A percentile compares a stretch with the other conserved stretches of the same genome.
phyloP scores from a whole-genome alignment of 2,113 vertebrate genomes.

The Caloenas nicobarica region DNA sequence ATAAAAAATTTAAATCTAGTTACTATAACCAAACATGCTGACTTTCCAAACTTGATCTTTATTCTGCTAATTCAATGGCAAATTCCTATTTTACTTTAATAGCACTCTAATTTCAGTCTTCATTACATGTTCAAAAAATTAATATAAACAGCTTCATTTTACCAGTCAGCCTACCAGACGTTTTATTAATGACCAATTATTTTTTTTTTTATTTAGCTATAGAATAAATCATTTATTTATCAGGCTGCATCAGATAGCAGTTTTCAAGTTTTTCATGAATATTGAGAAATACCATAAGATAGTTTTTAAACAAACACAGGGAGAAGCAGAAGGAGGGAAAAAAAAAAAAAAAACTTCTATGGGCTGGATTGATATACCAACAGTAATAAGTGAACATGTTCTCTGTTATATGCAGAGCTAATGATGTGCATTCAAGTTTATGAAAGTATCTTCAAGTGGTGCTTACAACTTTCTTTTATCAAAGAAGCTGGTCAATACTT shows the following conservation, averaged over 20 bases:
- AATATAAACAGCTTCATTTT: neutral
- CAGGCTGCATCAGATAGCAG: neutral
- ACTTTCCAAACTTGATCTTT: neutral
- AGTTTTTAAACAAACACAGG: neutral
- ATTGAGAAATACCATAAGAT: neutral
- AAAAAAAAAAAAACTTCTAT: neutral
- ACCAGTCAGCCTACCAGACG: neutral
- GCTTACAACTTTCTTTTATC: conserved; percentile 70
- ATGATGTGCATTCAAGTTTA: conserved; percentile 59
- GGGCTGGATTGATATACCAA: neutral
- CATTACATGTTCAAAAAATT: neutral
- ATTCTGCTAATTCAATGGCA: neutral
- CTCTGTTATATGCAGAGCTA: conserved; percentile 47
- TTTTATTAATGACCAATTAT: neutral
- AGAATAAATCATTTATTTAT: conserved; percentile 17
- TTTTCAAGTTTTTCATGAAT: neutral
- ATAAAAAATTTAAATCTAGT: neutral
- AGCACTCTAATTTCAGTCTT: neutral
- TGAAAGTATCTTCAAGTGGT: conserved; percentile 60
- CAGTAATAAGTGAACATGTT: neutral
- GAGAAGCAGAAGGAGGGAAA: neutral
- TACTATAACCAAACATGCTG: neutral
- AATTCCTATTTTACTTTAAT: neutral
- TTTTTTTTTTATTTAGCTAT: neutral
- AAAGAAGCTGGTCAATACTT: conserved; percentile 80